These are phyloP conservation scores for Lepetodrilus schrolli DNA, from an alignment of 2,888 invertebrate species.

Conservation along the genomic window DNA sequence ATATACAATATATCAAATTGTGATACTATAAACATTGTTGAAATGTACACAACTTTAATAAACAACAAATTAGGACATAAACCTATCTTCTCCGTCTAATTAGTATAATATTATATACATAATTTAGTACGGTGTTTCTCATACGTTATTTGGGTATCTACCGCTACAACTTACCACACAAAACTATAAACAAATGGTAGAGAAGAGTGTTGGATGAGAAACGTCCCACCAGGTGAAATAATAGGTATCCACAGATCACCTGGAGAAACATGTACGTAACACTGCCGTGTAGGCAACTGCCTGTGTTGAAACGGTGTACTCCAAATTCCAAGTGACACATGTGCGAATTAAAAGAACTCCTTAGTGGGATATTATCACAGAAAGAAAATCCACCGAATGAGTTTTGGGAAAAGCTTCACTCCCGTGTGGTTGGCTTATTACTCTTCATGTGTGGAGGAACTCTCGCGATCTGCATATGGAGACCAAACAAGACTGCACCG, in stretches of 20 bases:
- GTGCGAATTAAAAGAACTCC: not conserved
- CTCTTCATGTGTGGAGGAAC: not conserved
- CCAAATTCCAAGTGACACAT: not conserved
- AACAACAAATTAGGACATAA: too few relatives aligned
- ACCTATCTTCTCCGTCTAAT: too few relatives aligned
- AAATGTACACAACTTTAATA: too few relatives aligned
- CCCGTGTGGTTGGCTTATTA: not conserved
- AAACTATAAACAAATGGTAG: not conserved
- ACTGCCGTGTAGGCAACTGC: not conserved
- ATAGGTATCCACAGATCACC: not conserved
- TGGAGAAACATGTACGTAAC: not conserved
- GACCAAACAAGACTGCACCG: not conserved
- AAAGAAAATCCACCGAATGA: slow-evolving; percentile 8
- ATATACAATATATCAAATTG: too few relatives aligned
- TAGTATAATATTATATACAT: too few relatives aligned
- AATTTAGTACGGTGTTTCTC: too few relatives aligned
- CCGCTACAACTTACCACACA: not conserved
- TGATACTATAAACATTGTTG: too few relatives aligned
- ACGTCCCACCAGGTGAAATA: not conserved
- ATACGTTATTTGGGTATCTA: too few relatives aligned
- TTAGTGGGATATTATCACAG: not conserved
- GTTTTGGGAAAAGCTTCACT: not conserved
- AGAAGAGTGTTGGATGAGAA: not conserved
- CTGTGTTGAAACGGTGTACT: not conserved
- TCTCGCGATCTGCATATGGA: not conserved